Base-by-base conservation (phyloP, 2,113 vertebrate species). In the Hipposideros armiger region DNA sequence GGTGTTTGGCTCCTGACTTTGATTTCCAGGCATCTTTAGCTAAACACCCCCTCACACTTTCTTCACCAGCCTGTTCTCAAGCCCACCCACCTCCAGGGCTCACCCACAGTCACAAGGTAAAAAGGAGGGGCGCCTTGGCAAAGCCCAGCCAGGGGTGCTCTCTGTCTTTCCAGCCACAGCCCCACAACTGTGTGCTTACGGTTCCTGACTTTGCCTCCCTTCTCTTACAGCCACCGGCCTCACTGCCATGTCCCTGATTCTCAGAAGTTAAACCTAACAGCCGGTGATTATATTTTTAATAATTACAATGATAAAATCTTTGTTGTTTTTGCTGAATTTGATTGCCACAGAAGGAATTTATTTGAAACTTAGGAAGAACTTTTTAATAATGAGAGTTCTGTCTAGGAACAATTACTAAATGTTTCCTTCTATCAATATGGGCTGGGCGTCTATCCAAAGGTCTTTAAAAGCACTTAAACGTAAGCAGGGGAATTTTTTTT, bases 21-120 rank as follows among this genome's bases (percentile, higher is more conserved):
- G 20, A 40, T 70, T 83, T 87, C 76, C 30, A 60, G 47, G 20
- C 24, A n/a, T 64, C n/a, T n/a, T 36, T 45, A 24, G 32, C 26
- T 42, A 28, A 90, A 13, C 11, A 8, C 11, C 10, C 9, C 4
- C 6, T 30, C 24, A 24, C 9, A 36, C 3, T 32, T 17, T 16
- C 3, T 7, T 58, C 47, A 11, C 14, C 67, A 10, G 30, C 26
- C 15, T 3, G 4, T 15, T 52, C 15, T 64, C 24, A 50, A 52
- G 42, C 3, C 3, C 14, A 14, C 47, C 66, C 45, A 5, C 32
- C 20, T 32, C 54, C 30, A 30, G 52, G 50, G 22, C 7, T 42
- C 42, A 2, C 8, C 26, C 5, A 24, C 7, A 16, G 19, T 47
- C 4, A 13, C 16, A 3, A 10, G 32, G n/a, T 11, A 11, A 50